A percentile compares a stretch with the other conserved stretches of the same genome.
Conservation (phyloP, 2,113 vertebrate genomes). For the Mesitornis unicolor region DNA sequence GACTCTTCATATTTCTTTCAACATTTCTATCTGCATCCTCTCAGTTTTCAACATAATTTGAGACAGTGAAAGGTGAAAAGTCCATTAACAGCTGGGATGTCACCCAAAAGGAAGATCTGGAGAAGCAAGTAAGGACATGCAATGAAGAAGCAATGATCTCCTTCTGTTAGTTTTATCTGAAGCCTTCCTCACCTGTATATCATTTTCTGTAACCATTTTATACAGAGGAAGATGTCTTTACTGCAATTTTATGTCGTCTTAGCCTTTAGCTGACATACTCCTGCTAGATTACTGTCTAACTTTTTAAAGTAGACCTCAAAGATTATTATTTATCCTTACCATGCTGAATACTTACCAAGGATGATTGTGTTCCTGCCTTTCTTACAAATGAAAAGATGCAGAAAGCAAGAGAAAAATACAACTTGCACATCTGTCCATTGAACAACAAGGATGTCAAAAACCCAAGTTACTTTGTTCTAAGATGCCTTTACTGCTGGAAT, state of each 20-base stretch:
- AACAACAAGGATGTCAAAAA: not conserved
- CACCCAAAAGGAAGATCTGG: not conserved
- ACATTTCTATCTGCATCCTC: not conserved
- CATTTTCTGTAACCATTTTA: not conserved
- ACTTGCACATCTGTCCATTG: not conserved
- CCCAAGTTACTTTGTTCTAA: not conserved
- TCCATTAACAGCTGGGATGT: not conserved
- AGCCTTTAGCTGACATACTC: not conserved
- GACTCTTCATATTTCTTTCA: not conserved
- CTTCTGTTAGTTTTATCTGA: not conserved
- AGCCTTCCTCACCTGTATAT: not conserved
- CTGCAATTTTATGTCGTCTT: not conserved
- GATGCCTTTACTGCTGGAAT: not conserved
- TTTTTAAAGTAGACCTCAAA: not conserved
- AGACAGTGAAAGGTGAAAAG: not conserved
- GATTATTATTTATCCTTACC: not conserved
- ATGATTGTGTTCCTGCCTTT: not conserved
- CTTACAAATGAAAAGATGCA: not conserved
- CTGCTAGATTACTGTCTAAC: not conserved
- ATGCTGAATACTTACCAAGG: not conserved
- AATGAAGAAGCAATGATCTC: not conserved
- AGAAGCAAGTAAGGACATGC: not conserved
- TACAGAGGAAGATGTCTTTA: not conserved
- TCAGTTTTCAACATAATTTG: not conserved
- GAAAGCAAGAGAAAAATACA: not conserved